phyloP scores from a whole-genome alignment of 2,797 vertebrate genomes.

The Gymnocypris eckloni region DNA sequence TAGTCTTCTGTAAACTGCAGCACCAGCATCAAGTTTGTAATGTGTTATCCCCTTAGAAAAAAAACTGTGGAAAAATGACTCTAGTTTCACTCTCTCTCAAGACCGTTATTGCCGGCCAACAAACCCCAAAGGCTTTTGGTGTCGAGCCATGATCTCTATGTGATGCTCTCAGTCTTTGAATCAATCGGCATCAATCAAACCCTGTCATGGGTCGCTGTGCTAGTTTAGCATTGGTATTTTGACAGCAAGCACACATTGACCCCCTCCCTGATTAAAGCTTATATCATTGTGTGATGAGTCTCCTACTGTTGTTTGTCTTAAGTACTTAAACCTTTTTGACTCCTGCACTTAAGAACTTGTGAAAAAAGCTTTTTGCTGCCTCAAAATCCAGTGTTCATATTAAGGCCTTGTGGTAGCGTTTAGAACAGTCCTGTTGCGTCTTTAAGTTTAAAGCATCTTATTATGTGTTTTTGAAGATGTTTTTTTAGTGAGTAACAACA shows the following conservation, averaged over 20 bases:
- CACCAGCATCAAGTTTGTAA: background rate
- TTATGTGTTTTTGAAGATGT: background rate
- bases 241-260: constrained; percentile 13
- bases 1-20: background rate
- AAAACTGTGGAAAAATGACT: background rate
- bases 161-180: constrained; percentile 57
- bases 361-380: constrained; percentile 7
- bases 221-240: constrained; percentile 29
- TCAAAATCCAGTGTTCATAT: background rate
- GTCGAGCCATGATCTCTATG: background rate
- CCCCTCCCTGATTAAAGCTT: constrained; percentile 22
- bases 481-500: background rate
- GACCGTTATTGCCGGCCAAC: background rate
- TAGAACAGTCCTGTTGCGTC: background rate
- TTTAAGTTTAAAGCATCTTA: background rate
- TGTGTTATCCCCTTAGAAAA: constrained; percentile 1
- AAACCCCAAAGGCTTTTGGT: constrained; percentile 27
- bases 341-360: background rate
- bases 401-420: background rate
- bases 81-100: background rate
- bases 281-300: constrained; percentile 11
- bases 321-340: constrained; percentile 14
- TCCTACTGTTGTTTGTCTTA: constrained; percentile 26
- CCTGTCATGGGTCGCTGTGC: constrained; percentile 27
- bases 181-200: constrained; percentile 37